Base-by-base conservation (phyloP, 2,888 invertebrate species). In the Carterocephalus palaemon region DNA sequence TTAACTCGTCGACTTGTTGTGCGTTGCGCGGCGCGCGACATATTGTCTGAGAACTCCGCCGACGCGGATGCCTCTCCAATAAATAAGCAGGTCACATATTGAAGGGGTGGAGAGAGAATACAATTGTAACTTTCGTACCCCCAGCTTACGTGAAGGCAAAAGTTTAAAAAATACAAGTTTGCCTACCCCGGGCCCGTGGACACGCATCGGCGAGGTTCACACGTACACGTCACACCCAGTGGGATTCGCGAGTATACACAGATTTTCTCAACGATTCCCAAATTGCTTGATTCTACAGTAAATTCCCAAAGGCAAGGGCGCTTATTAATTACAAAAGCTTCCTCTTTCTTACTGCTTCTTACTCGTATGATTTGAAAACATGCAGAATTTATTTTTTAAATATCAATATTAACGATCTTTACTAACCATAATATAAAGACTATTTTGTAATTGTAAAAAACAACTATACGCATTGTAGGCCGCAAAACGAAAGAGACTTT, bases 1-100 rank as follows among this genome's bases (percentile, higher is more conserved):
- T 78, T 78, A 75, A 79, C 75, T 73, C 66, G 60, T 67, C 64
- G 61, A 64, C 62, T 66, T 64, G 56, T 61, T 60, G 70, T 72
- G 75, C 72, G 74, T 74, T 75, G 66, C 73, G 70, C 70, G 68
- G 70, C 64, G 70, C 71, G 78, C 85, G 82, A 84, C 84, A 84
- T 84, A 81, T 85, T 85, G 86, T 83, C 83, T 84, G 74, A 69
- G 77, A 85, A 82, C 83, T 82, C 80, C 67, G 69, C 71, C 82
- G 76, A 75, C 81, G 83, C 75, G n/a, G n/a, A n/a, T n/a, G n/a
- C 43, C 67, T 82, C 76, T 77, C 77, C 81, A 80, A 85, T 86
- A 86, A 85, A 85, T 84, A 85, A 85, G 74, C 86, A 83, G 85
- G 85, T 85, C 86, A 86, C 86, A 86, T 85, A 86, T 85, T 85